phyloP scores from a whole-genome alignment of 2,888 invertebrate species.

The Notodonta ziczac region DNA sequence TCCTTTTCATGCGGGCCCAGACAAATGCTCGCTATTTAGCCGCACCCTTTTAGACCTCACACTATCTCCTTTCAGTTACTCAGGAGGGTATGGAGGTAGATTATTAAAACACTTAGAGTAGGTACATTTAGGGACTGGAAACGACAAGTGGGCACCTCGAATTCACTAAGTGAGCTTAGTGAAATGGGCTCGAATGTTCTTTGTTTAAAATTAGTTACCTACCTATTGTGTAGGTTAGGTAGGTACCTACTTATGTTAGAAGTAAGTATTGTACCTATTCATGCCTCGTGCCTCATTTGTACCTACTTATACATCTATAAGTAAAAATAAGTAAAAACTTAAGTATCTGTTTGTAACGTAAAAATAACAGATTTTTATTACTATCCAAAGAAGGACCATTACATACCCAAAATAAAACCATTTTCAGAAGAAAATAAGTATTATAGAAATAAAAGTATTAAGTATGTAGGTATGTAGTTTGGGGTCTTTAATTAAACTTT shows the following conservation, averaged over 20 bases:
- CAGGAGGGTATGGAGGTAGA: conserved; percentile 4
- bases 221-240: neutral
- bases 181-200: conserved; percentile 1
- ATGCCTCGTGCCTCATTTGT: too few species aligned
- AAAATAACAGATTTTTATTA: too few species aligned
- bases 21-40: conserved; percentile 7
- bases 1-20: conserved; percentile 1
- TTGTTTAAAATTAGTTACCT: neutral
- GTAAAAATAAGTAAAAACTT: too few species aligned
- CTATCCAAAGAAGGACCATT: too few species aligned
- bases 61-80: neutral
- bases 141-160: neutral
- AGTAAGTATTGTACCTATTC: too few species aligned
- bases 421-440: too few species aligned
- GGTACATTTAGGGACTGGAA: neutral
- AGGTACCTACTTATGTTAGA: too few species aligned
- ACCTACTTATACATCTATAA: too few species aligned
- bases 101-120: conserved; percentile 4
- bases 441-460: too few species aligned
- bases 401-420: too few species aligned
- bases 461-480: too few species aligned
- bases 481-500: neutral
- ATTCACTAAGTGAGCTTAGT: neutral
- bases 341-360: too few species aligned
- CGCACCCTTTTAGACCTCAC: conserved; percentile 2